Evolutionary conservation across 2,888 invertebrate species (phyloP).

Genomic region (Erebia ligea): DNA sequence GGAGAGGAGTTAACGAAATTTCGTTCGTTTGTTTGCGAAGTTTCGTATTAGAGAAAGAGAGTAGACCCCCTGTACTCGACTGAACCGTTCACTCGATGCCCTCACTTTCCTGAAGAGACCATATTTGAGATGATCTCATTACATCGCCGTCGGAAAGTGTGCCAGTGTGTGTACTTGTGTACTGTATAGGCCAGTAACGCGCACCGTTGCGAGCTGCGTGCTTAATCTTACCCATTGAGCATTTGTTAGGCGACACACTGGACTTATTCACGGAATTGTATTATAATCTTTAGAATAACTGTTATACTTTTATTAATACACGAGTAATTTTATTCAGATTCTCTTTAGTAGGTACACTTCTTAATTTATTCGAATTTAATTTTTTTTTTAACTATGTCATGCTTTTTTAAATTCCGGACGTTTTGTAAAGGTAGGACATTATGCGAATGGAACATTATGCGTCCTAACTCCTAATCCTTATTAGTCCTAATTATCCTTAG

Average conservation of each 20-base stretch:
- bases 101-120: constrained; percentile 25
- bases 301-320: neutral
- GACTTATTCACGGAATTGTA: constrained; percentile 11
- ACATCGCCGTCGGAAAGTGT: constrained; percentile 52
- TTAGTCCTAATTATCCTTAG: no score
- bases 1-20: no score
- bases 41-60: no score
- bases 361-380: no score
- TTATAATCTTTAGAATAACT: neutral
- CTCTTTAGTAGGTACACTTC: no score
- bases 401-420: no score
- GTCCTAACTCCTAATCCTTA: no score
- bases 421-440: no score
- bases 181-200: constrained; percentile 48
- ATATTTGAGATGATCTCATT: constrained; percentile 56
- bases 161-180: constrained; percentile 49
- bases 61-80: constrained; percentile 4
- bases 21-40: no score
- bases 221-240: constrained; percentile 70
- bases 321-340: neutral
- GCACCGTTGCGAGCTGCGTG: constrained; percentile 55
- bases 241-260: constrained; percentile 48
- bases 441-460: no score
- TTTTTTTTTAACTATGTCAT: no score
- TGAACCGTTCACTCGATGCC: constrained; percentile 13